Percentiles rank a stretch among this genome's conserved stretches.
phyloP scores from a whole-genome alignment of 1,140 invertebrate species.

The Cryptotermes secundus region DNA sequence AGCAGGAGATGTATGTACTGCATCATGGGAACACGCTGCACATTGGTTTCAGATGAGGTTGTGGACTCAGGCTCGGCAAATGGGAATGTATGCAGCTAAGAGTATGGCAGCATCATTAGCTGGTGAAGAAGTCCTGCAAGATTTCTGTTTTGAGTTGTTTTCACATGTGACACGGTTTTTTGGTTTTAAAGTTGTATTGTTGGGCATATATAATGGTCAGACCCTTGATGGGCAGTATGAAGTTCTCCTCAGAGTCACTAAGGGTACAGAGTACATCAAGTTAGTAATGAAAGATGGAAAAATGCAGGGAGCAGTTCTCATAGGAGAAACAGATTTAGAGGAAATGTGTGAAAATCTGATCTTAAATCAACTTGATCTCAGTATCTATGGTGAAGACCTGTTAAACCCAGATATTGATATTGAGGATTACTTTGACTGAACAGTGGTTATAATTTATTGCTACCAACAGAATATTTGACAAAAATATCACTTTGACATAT shows the following conservation, averaged over 20 bases:
- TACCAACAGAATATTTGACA: not conserved
- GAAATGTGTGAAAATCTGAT: slow-evolving; percentile 99
- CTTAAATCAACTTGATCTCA: slow-evolving; percentile 90
- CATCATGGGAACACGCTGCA: slow-evolving; percentile 70
- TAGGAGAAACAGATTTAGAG: slow-evolving; percentile 96
- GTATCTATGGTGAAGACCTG: slow-evolving; percentile 85
- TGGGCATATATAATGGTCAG: slow-evolving; percentile 95
- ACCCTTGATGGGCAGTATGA: slow-evolving; percentile 82
- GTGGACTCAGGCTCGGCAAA: slow-evolving; percentile 97
- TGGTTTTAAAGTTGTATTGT: slow-evolving; percentile 89
- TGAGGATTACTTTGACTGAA: slow-evolving; percentile 98
- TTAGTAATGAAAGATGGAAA: slow-evolving; percentile 81
- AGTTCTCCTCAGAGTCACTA: slow-evolving; percentile 82
- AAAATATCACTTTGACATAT: not conserved
- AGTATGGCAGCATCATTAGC: slow-evolving; percentile 73
- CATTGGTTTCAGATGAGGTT: slow-evolving; percentile 97
- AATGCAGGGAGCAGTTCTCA: slow-evolving; percentile 90
- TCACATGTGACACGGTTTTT: slow-evolving; percentile 95
- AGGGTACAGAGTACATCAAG: slow-evolving; percentile 86
- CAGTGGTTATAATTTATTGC: not conserved
- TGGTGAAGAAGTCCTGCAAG: slow-evolving; percentile 68
- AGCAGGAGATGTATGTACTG: slow-evolving; percentile 90
- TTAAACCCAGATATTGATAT: slow-evolving; percentile 95
- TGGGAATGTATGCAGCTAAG: slow-evolving; percentile 92
- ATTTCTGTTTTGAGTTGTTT: slow-evolving; percentile 97